Conservation (phyloP, 1,140 invertebrate species). For the Zaprionus davidi region DNA sequence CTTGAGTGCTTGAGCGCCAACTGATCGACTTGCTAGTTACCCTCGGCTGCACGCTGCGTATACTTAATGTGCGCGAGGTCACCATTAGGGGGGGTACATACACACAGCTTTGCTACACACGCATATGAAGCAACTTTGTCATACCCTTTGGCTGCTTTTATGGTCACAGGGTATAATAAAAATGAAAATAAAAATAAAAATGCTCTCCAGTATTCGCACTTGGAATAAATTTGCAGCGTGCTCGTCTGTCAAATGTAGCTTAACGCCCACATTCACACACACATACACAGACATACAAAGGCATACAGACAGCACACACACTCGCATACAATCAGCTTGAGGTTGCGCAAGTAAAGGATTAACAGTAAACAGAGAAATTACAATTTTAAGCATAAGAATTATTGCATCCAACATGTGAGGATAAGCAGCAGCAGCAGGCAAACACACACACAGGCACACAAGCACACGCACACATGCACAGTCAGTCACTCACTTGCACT, state of each 20-base stretch:
- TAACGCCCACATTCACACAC: constrained; percentile 26
- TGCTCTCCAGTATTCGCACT: constrained; percentile 22
- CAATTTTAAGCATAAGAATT: constrained; percentile 45
- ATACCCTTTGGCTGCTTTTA: constrained; percentile 6
- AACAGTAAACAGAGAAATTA: constrained; percentile 46
- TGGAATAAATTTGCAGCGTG: constrained; percentile 40
- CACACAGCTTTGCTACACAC: not conserved
- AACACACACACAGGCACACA: not conserved
- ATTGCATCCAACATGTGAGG: constrained; percentile 19
- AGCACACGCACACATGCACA: not conserved
- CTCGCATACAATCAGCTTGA: constrained; percentile 18
- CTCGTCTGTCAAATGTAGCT: constrained; percentile 44
- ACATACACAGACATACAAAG: not conserved
- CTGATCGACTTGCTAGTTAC: constrained; percentile 6
- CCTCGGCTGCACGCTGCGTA: not conserved
- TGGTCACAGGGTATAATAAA: constrained; percentile 20
- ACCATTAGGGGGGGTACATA: not conserved
- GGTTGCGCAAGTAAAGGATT: constrained; percentile 35
- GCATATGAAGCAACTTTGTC: not conserved
- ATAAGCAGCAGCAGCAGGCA: constrained; percentile 5
- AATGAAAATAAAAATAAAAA: constrained; percentile 15
- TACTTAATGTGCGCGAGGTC: not conserved
- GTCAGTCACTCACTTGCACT: not conserved
- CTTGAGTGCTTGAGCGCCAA: not conserved
- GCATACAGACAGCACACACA: constrained; percentile 3